These are phyloP conservation scores for Campopleginae sp. DNA, from an alignment of 2,888 invertebrate species.

Conservation along the genomic window DNA sequence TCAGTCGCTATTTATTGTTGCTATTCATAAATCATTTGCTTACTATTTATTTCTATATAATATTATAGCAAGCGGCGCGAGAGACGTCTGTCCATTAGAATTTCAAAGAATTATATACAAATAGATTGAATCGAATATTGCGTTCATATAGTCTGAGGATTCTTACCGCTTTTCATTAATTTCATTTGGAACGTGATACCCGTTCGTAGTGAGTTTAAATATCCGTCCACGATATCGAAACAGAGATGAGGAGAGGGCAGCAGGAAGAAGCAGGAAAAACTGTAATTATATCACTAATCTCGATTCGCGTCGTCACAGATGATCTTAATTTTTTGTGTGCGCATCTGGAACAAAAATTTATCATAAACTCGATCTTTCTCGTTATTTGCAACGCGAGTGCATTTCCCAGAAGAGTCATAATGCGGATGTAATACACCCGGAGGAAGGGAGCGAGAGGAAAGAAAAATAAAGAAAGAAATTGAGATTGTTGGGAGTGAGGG, in stretches of 20 bases:
- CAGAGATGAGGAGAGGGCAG: background rate
- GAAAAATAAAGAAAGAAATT: background rate
- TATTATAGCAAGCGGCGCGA: background rate
- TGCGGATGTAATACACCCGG: slow-evolving; percentile 51
- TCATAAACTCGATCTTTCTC: slow-evolving; percentile 78
- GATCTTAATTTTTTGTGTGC: background rate
- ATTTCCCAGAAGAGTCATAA: slow-evolving; percentile 76
- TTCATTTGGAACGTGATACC: background rate
- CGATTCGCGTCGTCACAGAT: slow-evolving; percentile 21
- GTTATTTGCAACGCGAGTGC: slow-evolving; percentile 71
- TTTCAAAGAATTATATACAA: background rate
- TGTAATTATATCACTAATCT: slow-evolving; percentile 33
- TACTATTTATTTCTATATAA: background rate
- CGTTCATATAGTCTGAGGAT: background rate
- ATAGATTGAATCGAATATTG: background rate
- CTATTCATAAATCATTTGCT: background rate
- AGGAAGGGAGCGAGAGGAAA: slow-evolving; percentile 20
- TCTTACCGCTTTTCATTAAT: background rate
- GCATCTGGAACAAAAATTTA: slow-evolving; percentile 68
- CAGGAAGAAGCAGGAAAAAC: background rate
- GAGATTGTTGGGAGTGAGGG: slow-evolving; percentile 64
- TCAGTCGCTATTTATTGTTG: background rate
- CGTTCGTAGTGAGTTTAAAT: background rate
- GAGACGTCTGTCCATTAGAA: background rate
- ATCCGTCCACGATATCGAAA: background rate